Conservation (phyloP, 53 echinoderm and acorn worm species). For the Astropecten irregularis region DNA sequence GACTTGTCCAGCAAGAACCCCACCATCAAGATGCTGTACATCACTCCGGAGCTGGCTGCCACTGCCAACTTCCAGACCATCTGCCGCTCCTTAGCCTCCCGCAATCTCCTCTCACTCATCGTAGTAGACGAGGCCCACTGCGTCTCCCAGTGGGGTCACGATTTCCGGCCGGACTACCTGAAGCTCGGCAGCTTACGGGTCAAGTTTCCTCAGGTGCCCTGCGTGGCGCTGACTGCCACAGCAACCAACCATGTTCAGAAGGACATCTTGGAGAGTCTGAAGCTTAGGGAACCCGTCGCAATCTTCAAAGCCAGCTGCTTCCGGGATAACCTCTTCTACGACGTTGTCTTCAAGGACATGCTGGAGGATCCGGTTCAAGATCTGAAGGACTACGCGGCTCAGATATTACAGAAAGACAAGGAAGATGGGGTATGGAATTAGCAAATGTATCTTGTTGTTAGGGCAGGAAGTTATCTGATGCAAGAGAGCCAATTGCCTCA, state of each 20-base stretch:
- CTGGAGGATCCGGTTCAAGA: conserved; percentile 79
- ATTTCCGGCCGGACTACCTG: conserved; percentile 94
- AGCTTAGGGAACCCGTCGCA: conserved; percentile 60
- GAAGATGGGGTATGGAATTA: conserved; percentile 59
- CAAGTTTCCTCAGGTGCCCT: conserved; percentile 68
- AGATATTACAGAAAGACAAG: conserved; percentile 66
- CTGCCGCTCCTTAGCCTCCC: conserved; percentile 57
- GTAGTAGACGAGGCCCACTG: conserved; percentile 98
- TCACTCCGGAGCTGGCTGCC: conserved; percentile 91
- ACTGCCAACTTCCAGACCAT: conserved; percentile 72
- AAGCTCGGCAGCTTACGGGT: conserved; percentile 78
- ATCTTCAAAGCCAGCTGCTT: conserved; percentile 91
- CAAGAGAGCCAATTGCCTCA: too few species aligned
- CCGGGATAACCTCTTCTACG: conserved; percentile 86
- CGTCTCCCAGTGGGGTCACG: conserved; percentile 99
- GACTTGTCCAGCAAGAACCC: conserved; percentile 78
- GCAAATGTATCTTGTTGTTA: too few species aligned
- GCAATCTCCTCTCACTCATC: conserved; percentile 66
- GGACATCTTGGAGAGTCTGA: conserved; percentile 73
- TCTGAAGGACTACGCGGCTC: conserved; percentile 78
- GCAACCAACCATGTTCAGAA: conserved; percentile 78
- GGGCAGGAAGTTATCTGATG: too few species aligned
- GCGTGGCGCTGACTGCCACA: conserved; percentile 92
- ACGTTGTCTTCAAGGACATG: conserved; percentile 88
- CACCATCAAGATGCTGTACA: conserved; percentile 80